A percentile compares a stretch with the other conserved stretches of the same genome.
These are phyloP conservation scores for Sebastiscus albofasciatus DNA, from an alignment of 2,797 vertebrate genomes.

Conservation along the genomic window DNA sequence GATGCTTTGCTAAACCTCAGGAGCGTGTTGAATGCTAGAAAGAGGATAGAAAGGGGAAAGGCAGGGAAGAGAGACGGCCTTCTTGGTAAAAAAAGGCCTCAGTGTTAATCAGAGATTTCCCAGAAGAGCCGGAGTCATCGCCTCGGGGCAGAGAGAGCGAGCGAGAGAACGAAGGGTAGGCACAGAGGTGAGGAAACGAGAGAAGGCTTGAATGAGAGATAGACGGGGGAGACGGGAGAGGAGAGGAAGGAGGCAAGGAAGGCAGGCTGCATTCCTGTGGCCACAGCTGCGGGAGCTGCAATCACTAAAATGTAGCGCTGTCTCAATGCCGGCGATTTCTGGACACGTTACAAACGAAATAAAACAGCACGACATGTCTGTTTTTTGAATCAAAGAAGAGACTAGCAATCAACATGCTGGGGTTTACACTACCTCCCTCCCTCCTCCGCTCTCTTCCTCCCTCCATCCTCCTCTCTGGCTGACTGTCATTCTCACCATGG, in stretches of 20 bases:
- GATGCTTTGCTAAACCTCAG: constrained; percentile 50
- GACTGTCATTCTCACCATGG: constrained; percentile 66
- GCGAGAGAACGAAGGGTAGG: constrained; percentile 45
- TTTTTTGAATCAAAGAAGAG: constrained; percentile 81
- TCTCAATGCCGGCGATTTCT: constrained; percentile 76
- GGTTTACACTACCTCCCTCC: constrained; percentile 67
- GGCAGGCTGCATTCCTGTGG: constrained; percentile 81
- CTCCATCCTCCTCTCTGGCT: constrained; percentile 53
- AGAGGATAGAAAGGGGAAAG: constrained; percentile 27
- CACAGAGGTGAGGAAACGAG: constrained; percentile 71
- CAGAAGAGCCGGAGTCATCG: constrained; percentile 67
- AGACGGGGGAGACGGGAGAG: constrained; percentile 54
- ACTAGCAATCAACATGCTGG: constrained; percentile 77
- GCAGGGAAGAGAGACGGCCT: constrained; percentile 43
- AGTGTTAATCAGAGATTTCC: constrained; percentile 79
- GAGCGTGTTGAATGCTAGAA: constrained; percentile 53
- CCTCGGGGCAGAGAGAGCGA: constrained; percentile 58
- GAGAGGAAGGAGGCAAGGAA: constrained; percentile 66
- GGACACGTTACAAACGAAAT: constrained; percentile 81
- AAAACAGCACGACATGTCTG: constrained; percentile 81
- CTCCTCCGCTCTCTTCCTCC: constrained; percentile 38
- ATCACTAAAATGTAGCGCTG: constrained; percentile 81
- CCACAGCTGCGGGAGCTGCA: constrained; percentile 80
- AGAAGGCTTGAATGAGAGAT: constrained; percentile 73
- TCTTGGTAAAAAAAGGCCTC: constrained; percentile 47